A percentile compares a stretch with the other conserved stretches of the same genome.
Evolutionary conservation across 2,888 invertebrate genomes (phyloP).

Genomic region (Drosophila koepferae): DNA sequence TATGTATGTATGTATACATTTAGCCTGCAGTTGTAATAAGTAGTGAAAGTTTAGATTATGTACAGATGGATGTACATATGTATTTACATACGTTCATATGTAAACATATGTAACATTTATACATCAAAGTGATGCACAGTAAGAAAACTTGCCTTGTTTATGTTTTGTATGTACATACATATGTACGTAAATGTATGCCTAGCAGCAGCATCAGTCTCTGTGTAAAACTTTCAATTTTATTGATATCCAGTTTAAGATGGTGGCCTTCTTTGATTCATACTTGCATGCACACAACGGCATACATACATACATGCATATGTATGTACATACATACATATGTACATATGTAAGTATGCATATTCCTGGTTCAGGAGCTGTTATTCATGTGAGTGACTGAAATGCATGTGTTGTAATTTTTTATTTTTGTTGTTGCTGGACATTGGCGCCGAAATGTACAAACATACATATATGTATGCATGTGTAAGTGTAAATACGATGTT

Average conservation of each 20-base stretch:
- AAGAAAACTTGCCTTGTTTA: neutral
- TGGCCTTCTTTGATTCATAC: conserved; percentile 53
- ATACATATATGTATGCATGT: neutral
- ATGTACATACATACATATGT: too few species aligned
- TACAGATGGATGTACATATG: neutral
- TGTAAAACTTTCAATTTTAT: conserved; percentile 73
- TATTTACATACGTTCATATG: neutral
- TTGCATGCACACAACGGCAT: neutral
- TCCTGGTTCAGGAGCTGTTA: conserved; percentile 4
- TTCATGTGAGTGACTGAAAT: conserved; percentile 1
- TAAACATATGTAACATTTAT: neutral
- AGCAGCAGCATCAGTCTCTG: conserved; percentile 19
- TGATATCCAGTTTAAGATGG: conserved; percentile 70
- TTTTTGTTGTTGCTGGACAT: conserved; percentile 33
- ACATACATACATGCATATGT: too few species aligned
- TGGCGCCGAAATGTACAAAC: conserved; percentile 26
- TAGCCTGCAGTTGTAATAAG: neutral
- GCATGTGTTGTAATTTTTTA: conserved; percentile 24
- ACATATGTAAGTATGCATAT: neutral
- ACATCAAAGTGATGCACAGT: conserved; percentile 6
- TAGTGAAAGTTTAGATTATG: neutral
- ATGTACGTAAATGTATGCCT: neutral
- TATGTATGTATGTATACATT: neutral
- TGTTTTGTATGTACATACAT: neutral
- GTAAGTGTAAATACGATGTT: neutral